Conservation (phyloP, 2,888 invertebrate species). For the Sclerodermus sp. region DNA sequence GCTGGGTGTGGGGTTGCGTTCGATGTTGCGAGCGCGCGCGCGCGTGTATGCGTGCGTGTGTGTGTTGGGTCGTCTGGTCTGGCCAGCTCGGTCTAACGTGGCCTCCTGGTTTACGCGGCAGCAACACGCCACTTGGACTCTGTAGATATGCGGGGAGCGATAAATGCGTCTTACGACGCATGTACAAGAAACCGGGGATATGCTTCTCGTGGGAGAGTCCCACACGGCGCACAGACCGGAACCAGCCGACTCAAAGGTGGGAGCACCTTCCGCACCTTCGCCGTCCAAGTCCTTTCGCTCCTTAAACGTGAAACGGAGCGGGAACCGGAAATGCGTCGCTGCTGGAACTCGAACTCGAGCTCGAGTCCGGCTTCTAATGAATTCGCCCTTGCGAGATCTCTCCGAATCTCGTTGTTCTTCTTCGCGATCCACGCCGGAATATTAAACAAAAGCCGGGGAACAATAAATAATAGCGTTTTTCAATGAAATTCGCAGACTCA, state of each 20-base stretch:
- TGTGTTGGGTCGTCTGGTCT: no score
- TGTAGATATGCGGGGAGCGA: constrained; percentile 28
- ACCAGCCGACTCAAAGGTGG: constrained; percentile 15
- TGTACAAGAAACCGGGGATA: constrained; percentile 13
- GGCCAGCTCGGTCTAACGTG: no score
- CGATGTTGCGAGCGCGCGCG: no score
- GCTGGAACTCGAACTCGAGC: constrained; percentile 18
- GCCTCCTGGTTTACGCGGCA: no score
- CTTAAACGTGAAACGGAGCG: background rate
- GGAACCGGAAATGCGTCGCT: constrained; percentile 7
- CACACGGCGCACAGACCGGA: constrained; percentile 55
- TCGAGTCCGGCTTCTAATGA: background rate
- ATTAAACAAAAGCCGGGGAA: no score
- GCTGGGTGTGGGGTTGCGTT: no score
- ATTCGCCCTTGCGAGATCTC: no score
- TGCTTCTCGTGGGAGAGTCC: constrained; percentile 51
- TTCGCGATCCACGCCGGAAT: background rate
- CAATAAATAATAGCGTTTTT: no score
- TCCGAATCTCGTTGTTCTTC: no score
- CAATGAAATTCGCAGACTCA: no score
- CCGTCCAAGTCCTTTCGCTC: constrained; percentile 2
- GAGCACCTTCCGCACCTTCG: constrained; percentile 8
- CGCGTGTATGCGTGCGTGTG: no score
- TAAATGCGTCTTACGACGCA: constrained; percentile 15
- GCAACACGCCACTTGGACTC: no score